Conservation (phyloP, 2,797 vertebrate species). For the Sebastes trivittatus region DNA sequence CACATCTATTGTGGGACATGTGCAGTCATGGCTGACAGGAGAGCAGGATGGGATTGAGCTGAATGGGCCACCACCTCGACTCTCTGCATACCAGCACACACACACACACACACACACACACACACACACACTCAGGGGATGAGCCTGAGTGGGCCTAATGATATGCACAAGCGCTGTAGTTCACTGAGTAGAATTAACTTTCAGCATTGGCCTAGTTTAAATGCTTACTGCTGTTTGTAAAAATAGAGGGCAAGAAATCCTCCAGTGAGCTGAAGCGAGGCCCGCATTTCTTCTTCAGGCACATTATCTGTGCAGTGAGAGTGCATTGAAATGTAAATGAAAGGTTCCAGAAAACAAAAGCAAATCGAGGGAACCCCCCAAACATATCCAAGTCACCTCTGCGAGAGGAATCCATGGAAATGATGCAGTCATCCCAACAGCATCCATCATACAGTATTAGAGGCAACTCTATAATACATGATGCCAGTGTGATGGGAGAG, state of each 20-base stretch:
- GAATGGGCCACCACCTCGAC: background rate
- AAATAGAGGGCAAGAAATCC: conserved; percentile 9
- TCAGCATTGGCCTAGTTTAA: conserved; percentile 57
- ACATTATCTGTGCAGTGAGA: background rate
- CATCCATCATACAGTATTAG: conserved; percentile 22
- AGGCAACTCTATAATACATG: conserved; percentile 37
- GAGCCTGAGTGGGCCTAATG: conserved; percentile 19
- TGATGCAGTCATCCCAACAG: background rate
- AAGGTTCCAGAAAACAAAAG: background rate
- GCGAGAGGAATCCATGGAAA: background rate
- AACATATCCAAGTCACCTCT: background rate
- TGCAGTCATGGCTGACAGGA: conserved; percentile 3
- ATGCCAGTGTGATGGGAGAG: conserved; percentile 35
- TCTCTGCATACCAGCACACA: background rate
- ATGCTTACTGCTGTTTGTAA: conserved; percentile 29
- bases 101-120: background rate
- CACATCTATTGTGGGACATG: background rate
- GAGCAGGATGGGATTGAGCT: background rate
- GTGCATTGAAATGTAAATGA: background rate
- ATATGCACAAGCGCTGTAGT: conserved; percentile 18
- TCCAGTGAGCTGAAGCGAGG: conserved; percentile 13
- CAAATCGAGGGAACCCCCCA: conserved; percentile 29
- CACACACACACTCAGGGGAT: background rate
- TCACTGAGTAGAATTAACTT: conserved; percentile 42
- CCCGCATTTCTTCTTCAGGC: background rate